Base-by-base conservation (phyloP, 2,113 vertebrate species). In the Scopus umbretta region DNA sequence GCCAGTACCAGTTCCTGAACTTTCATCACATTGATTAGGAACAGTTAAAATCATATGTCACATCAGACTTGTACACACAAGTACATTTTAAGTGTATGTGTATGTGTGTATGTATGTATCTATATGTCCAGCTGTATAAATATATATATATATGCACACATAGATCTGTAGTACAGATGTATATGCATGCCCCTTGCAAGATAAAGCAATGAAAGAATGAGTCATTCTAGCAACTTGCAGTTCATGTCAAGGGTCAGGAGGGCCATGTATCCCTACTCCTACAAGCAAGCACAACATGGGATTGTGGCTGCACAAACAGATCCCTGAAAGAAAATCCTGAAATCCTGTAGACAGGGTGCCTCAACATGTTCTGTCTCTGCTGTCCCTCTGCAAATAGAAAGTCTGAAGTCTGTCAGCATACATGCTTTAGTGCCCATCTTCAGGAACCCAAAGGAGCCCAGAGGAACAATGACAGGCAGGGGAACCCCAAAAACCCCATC, bases 311-410 rank as follows among this genome's bases (percentile, higher is more conserved):
- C 53, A 68, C 17, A 59, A 16, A 74, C 5, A 86, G 34, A 43
- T 43, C 16, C 34, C 36, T 63, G 42, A 58, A 87, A 56, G 40
- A 68, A 76, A 82, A 62, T 45, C 38, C 38, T 52, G 52, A 86
- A 59, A 80, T 55, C 40, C 36, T 38, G 50, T 16, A 56, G 36
- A 32, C 18, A 36, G 12, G 9, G 22, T 50, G 11, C 16, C 42
- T 68, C 1, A 0, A 56, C 32, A 38, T 0, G 0, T 75, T 80
- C 30, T 70, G 36, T 20, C 26, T 55, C 42, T n/a, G 13, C 29
- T 23, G 8, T 65, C 6, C 18, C 21, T 45, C 16, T 47, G 34
- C 25, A 65, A 82, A 66, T 7, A 65, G 20, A 27, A 66, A 16
- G 3, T n/a, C 38, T 19, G 38, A 83, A 32, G 29, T 58, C 23